These are phyloP conservation scores for Chrysomallon squamiferum DNA, from an alignment of 1,140 invertebrate genomes.

Conservation along the genomic window DNA sequence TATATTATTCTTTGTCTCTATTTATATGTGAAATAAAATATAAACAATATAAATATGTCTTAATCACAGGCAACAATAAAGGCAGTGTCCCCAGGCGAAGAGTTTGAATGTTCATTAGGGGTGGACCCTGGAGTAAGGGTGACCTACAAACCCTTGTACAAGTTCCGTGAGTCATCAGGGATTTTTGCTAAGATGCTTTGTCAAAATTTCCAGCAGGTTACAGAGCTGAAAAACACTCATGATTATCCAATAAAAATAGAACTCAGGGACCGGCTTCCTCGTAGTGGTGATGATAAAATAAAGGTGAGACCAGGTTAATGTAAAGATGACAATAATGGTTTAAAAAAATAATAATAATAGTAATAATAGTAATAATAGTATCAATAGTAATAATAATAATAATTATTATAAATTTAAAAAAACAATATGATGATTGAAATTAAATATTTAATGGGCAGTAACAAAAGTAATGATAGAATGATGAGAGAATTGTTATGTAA, in stretches of 20 bases:
- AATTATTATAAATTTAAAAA: neutral
- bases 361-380: neutral
- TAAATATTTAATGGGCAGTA: neutral
- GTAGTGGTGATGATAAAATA: constrained; percentile 62
- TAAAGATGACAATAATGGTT: neutral
- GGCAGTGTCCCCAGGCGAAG: constrained; percentile 56
- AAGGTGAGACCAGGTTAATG: constrained; percentile 42
- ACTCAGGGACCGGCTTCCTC: constrained; percentile 60
- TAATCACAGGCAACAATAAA: constrained; percentile 52
- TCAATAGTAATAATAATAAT: neutral
- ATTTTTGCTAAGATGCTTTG: constrained; percentile 35
- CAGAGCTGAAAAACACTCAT: constrained; percentile 60
- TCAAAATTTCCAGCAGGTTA: constrained; percentile 54
- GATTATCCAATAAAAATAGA: constrained; percentile 50
- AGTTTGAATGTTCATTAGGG: constrained; percentile 62
- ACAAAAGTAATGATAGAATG: neutral
- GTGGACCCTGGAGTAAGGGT: constrained; percentile 62
- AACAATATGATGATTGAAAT: neutral
- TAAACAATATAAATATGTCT: no score
- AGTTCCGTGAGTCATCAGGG: constrained; percentile 36
- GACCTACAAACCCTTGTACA: constrained; percentile 58
- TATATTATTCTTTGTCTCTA: no score
- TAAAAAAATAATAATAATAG: neutral
- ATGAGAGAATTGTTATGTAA: neutral
- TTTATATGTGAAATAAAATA: no score